Base-by-base conservation (phyloP, 2,888 invertebrate genomes). In the Eudemis profundana region DNA sequence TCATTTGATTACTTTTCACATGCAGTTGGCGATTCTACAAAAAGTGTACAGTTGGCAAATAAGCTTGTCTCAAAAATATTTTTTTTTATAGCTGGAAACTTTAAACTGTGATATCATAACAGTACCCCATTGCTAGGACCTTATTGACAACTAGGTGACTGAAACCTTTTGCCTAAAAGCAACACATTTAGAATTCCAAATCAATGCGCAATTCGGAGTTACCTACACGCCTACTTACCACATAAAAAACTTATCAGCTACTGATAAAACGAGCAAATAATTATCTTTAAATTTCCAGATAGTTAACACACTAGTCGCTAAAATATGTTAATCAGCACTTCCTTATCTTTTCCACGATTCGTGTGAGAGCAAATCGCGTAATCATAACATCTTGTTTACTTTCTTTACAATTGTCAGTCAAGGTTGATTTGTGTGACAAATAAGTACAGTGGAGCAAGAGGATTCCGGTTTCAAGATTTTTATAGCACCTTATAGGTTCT, bases 211-310 rank as follows among this genome's bases (percentile, higher is more conserved):
- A 23, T 51, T 59, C 36, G 14, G 14, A 15, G 14, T 33, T 51
- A 38, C 49, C 57, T 12, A 54, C 51, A 14, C 47, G 27, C 12
- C 19, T 61, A 23, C 23, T 21, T 38, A 5, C 38, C 36, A 51
- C 50, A 38, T 62, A 53, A 62, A 67, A 70, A 69, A 46, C 69
- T 57, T 68, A 71, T 72, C 70, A 64, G 54, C 19, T 54, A 29
- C 23, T 59, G 74, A 82, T 79, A 77, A 75, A 60, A 67, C 54
- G 69, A 21, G 53, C 53, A 60, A 75, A 73, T 65, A 71, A 65
- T 72, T 76, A 77, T 77, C 76, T 67, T 27, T 50, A 68, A 72
- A 73, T 74, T 71, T 10, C 4, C 17, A 12, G 46, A 36, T 29
- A 14, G 38, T 49, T 38, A 78, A 63, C 59, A 67, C 69, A 70